phyloP scores from a whole-genome alignment of 2,797 vertebrate species.

The Sebastolobus alascanus region DNA sequence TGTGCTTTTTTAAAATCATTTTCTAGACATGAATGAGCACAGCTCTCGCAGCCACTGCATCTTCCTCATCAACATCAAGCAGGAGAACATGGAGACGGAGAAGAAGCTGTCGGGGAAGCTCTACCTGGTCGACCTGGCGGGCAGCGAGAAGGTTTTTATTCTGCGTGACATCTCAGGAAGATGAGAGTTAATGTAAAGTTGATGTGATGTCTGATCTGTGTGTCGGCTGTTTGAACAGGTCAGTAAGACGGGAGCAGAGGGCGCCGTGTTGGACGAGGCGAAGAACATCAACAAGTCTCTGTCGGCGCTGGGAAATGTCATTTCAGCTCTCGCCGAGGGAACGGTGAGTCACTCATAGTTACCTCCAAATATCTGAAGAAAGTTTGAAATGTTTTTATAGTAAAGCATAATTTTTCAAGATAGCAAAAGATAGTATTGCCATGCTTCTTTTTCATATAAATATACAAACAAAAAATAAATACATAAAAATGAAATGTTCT shows the following conservation, averaged over 20 bases:
- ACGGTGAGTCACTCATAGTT: constrained; percentile 81
- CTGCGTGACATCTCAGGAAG: not conserved
- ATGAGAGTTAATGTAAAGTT: fast-evolving
- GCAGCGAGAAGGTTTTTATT: constrained; percentile 91
- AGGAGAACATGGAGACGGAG: constrained; percentile 94
- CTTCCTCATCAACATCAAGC: constrained; percentile 96
- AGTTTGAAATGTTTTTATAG: no score
- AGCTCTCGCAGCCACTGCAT: constrained; percentile 97
- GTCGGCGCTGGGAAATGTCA: constrained; percentile 95
- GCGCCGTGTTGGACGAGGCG: constrained; percentile 93
- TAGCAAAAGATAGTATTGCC: no score
- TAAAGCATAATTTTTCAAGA: no score
- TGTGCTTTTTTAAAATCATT: not conserved
- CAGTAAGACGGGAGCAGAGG: constrained; percentile 96
- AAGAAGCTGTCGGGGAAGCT: constrained; percentile 95
- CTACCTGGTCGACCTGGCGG: constrained; percentile 94
- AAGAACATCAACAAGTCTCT: constrained; percentile 98
- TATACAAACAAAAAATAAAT: no score
- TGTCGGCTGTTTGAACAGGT: constrained; percentile 80
- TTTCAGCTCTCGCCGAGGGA: constrained; percentile 95
- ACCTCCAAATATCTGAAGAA: no score
- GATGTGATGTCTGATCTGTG: not conserved
- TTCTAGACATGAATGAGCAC: constrained; percentile 95
- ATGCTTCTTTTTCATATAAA: no score
- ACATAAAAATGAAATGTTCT: no score